These are phyloP conservation scores for Athalia cordata DNA, from an alignment of 2,888 invertebrate species.

Conservation along the genomic window DNA sequence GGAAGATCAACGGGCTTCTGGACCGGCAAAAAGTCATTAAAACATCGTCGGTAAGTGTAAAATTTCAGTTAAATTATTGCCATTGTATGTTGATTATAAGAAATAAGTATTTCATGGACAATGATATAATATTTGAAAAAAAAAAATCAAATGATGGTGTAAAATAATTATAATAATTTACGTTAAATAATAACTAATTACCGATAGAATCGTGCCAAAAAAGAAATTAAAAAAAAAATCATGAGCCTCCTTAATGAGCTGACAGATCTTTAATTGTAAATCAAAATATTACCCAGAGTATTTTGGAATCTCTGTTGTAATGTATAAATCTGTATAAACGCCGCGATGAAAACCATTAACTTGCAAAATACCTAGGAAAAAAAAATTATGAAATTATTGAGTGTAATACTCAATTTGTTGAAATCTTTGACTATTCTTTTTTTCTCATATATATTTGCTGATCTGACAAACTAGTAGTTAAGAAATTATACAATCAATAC, in stretches of 20 bases:
- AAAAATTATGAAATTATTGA: conserved; percentile 7
- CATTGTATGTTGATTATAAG: neutral
- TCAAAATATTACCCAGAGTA: conserved; percentile 37
- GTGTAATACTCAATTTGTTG: conserved; percentile 37
- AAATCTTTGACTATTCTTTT: conserved; percentile 3
- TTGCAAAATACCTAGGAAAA: conserved; percentile 4
- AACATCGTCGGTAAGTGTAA: conserved; percentile 5
- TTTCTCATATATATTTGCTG: conserved; percentile 1
- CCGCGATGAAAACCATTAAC: conserved; percentile 28
- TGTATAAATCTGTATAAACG: conserved; percentile 43
- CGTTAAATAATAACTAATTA: conserved; percentile 29
- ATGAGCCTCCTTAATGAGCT: conserved; percentile 20
- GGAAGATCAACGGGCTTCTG: conserved; percentile 94
- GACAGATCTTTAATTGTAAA: conserved; percentile 27
- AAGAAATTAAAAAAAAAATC: neutral
- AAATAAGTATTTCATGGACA: conserved; percentile 12
- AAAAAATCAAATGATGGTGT: conserved; percentile 19
- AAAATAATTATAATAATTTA: neutral
- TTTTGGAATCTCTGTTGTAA: conserved; percentile 25
- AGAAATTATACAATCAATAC: conserved; percentile 29
- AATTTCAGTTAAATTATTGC: too few relatives aligned
- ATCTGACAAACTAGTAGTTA: conserved; percentile 23
- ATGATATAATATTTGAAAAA: conserved; percentile 5
- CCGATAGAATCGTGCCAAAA: conserved; percentile 42
- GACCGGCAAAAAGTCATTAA: conserved; percentile 66